Evolutionary conservation across 2,888 invertebrate species (phyloP), one percentile per base, ranked within the genome.

Genomic region (Entomobrya proxima): DNA sequence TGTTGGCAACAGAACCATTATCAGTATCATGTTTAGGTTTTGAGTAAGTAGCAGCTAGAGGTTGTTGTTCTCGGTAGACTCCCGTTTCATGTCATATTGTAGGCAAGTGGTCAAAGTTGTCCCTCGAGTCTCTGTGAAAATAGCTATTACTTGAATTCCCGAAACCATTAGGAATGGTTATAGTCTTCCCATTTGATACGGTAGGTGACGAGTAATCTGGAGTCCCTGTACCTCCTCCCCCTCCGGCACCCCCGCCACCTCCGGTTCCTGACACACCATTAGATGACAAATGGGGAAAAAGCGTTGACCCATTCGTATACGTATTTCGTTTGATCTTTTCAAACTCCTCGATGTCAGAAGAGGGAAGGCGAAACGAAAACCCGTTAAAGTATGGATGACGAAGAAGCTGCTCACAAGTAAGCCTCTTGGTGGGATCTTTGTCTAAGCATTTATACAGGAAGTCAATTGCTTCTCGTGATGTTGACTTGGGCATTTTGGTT

Each of bases 391-490:
- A 98, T 7, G 95, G 94, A 92, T 99, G 98, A 88, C 95, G 94
- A 79, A 98, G 93, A 61, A 99, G 93, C 92, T 97, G 96, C 90
- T 97, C 96, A 92, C 98, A 98, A 1, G 96, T 96, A 95, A 96
- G 96, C 91, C 99, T 93, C 91, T 96, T 95, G 87, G 94, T 94
- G 0, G 99, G 99, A 92, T 99, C 98, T 92, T 97, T 98, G 92
- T 98, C 97, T 90, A 99, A 93, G 92, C 98, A 99, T 94, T 96
- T 97, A 96, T 98, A 93, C 6, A 98, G 93, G 92, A 98, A 96
- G 92, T 98, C 97, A 91, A 97, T 93, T 61, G 95, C 94, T 64
- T 94, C 93, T 81, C 94, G 93, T 90, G 90, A 93, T 91, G 95
- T 93, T 91, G 95, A 94, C 90, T 94, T 94, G 9, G 97, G 96